phyloP scores from a whole-genome alignment of 2,888 invertebrate species.

The Drosophila antonietae region DNA sequence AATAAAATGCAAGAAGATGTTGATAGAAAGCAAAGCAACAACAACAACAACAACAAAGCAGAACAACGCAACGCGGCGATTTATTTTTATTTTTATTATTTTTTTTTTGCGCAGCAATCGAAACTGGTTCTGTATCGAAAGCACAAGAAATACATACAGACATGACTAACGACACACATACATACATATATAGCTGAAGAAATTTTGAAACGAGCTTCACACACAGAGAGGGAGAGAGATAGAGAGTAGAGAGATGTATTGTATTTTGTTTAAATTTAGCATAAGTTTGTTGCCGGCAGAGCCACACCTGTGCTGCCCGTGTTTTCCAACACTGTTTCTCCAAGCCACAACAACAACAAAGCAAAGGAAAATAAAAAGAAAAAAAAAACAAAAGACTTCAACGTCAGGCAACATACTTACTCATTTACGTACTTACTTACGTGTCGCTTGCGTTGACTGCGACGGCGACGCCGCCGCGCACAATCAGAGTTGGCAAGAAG shows the following conservation, averaged over 20 bases:
- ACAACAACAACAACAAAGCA: slow-evolving; percentile 9
- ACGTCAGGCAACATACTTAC: slow-evolving; percentile 50
- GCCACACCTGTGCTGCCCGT: slow-evolving; percentile 47
- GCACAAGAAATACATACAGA: slow-evolving; percentile 19
- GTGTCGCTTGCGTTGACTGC: slow-evolving; percentile 10
- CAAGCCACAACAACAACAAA: background rate
- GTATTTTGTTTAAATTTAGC: slow-evolving; percentile 24
- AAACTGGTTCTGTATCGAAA: slow-evolving; percentile 44
- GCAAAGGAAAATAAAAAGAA: slow-evolving; percentile 6
- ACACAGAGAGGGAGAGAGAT: slow-evolving; percentile 3
- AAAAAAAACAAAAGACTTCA: slow-evolving; percentile 59
- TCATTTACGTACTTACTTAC: slow-evolving; percentile 17
- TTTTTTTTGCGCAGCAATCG: slow-evolving; percentile 48
- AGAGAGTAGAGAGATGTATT: background rate
- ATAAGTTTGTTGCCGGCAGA: slow-evolving; percentile 39
- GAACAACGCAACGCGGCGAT: slow-evolving; percentile 2
- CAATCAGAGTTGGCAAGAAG: slow-evolving; percentile 37
- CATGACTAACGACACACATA: background rate
- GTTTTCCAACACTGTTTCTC: slow-evolving; percentile 40
- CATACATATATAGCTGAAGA: slow-evolving; percentile 11
- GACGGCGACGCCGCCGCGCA: slow-evolving; percentile 12
- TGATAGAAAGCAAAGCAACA: slow-evolving; percentile 23
- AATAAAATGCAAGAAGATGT: slow-evolving; percentile 11
- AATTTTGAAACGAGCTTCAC: slow-evolving; percentile 27
- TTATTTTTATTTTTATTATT: background rate